These are phyloP conservation scores for Amblyornis subalaris DNA, from an alignment of 2,113 vertebrate genomes.

Conservation along the genomic window DNA sequence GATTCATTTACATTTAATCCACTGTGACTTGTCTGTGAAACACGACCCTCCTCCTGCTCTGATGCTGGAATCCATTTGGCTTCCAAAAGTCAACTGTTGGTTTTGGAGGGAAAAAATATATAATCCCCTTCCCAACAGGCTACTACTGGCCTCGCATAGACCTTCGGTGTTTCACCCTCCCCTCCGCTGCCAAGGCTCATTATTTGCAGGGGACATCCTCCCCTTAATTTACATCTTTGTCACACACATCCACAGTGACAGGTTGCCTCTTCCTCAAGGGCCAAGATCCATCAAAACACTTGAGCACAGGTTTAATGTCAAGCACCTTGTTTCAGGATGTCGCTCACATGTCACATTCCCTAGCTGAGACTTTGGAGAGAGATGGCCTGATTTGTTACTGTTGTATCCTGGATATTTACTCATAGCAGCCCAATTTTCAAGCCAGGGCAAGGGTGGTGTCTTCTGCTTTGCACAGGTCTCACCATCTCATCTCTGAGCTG, in stretches of 20 bases:
- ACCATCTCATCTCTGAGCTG: background rate
- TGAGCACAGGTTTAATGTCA: background rate
- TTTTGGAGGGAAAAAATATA: background rate
- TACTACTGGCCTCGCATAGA: rapidly evolving
- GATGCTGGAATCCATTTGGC: background rate
- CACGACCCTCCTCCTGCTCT: background rate
- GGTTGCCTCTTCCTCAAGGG: background rate
- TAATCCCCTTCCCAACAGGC: background rate
- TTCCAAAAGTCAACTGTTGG: background rate
- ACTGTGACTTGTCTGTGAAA: background rate
- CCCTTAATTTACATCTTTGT: background rate
- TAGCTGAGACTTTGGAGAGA: background rate
- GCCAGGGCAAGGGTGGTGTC: background rate
- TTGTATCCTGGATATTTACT: background rate
- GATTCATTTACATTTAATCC: constrained; percentile 26
- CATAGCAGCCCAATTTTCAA: background rate
- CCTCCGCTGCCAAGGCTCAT: background rate
- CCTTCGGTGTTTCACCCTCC: background rate
- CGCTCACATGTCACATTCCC: background rate
- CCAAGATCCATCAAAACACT: background rate
- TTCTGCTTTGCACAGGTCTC: background rate
- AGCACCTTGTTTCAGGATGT: background rate
- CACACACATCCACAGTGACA: background rate
- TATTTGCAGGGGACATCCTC: background rate
- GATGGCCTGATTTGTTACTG: background rate